Conservation (phyloP, 2,113 vertebrate genomes). For the Saccopteryx leptura region DNA sequence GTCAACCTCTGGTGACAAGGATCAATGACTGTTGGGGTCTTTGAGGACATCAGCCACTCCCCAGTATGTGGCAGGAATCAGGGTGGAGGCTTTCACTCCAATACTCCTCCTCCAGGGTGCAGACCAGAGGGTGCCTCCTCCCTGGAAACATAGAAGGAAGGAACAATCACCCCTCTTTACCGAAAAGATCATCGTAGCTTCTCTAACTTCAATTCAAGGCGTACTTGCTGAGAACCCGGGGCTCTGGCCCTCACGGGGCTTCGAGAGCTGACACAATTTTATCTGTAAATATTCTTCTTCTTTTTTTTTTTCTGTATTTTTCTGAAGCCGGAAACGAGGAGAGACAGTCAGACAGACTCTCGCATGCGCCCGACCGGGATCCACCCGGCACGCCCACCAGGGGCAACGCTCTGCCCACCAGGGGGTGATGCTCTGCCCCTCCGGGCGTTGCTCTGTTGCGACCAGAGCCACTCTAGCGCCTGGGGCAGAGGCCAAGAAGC, state of each 20-base stretch:
- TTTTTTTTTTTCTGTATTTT: no score
- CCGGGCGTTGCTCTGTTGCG: no score
- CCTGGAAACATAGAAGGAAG: constrained; percentile 23
- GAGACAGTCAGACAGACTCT: no score
- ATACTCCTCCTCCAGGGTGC: neutral
- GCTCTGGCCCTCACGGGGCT: neutral
- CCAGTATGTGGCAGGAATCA: accelerated
- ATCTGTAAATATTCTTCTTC: constrained; percentile 55
- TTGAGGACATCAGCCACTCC: no score
- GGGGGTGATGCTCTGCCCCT: no score
- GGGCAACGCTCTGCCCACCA: no score
- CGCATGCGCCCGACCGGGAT: no score
- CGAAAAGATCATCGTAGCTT: neutral
- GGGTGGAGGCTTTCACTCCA: neutral
- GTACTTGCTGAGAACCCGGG: neutral
- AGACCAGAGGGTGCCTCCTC: neutral
- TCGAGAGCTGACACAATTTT: neutral
- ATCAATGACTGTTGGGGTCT: neutral
- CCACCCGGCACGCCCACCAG: no score
- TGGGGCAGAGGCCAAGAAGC: no score
- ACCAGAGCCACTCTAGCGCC: no score
- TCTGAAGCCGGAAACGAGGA: no score
- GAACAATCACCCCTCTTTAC: neutral
- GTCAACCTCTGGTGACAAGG: neutral
- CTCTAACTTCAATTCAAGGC: constrained; percentile 14